Conservation (phyloP, 2,888 invertebrate species). For the Papilio demoleus region DNA sequence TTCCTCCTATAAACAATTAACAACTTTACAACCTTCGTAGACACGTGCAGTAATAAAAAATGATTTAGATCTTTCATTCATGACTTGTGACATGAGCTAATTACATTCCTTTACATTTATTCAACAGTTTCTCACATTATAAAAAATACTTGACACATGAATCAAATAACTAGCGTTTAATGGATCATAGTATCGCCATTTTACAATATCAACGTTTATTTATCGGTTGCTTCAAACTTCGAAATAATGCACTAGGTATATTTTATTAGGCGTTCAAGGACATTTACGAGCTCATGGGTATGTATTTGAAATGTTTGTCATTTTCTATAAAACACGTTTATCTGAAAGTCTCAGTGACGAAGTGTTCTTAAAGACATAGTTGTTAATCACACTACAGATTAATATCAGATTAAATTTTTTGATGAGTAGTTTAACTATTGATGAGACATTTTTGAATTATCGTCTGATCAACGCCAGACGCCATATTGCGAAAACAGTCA, state of each 20-base stretch:
- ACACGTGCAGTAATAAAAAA: conserved; percentile 18
- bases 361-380: too few species aligned
- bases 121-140: conserved; percentile 28
- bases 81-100: conserved; percentile 6
- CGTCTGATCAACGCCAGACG: background rate
- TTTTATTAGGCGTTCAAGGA: too few species aligned
- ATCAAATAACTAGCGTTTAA: conserved; percentile 14
- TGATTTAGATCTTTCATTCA: conserved; percentile 23
- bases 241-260: too few species aligned
- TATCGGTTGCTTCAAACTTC: background rate
- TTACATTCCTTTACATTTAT: conserved; percentile 29
- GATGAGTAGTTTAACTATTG: background rate
- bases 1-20: background rate
- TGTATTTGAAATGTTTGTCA: too few species aligned
- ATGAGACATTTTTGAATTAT: background rate
- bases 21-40: background rate
- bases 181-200: too few species aligned
- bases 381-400: too few species aligned
- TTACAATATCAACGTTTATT: too few species aligned
- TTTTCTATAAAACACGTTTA: too few species aligned
- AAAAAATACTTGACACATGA: conserved; percentile 10
- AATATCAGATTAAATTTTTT: too few species aligned
- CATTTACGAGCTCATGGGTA: too few species aligned
- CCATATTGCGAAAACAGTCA: conserved; percentile 8
- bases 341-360: too few species aligned